phyloP scores from a whole-genome alignment of 2,797 vertebrate species.

The Pantherophis alleghaniensis region DNA sequence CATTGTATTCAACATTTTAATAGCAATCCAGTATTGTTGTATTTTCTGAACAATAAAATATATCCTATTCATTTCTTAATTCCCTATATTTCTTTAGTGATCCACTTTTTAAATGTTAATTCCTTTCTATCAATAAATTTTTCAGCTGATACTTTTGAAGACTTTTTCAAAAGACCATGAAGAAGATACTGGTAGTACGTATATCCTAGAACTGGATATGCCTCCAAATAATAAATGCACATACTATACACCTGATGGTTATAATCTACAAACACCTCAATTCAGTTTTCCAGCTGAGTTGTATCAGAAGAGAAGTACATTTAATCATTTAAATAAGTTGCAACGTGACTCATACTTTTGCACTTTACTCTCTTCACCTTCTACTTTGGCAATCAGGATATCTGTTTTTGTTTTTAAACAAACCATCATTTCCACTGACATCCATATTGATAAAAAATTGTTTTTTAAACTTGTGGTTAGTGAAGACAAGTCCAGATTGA shows the following conservation, averaged over 20 bases:
- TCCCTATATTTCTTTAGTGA: slow-evolving; percentile 1
- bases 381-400: background rate
- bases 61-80: background rate
- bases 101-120: background rate
- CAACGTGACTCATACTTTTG: background rate
- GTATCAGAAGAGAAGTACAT: background rate
- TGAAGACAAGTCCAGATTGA: background rate
- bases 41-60: slow-evolving; percentile 18
- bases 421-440: background rate
- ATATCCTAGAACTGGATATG: background rate
- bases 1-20: background rate
- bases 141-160: slow-evolving; percentile 41
- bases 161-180: background rate
- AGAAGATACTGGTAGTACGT: background rate
- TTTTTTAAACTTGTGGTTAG: background rate
- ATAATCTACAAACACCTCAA: background rate
- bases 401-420: background rate
- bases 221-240: slow-evolving; percentile 16
- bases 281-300: background rate
- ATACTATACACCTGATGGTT: slow-evolving; percentile 20
- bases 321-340: background rate
- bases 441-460: background rate
- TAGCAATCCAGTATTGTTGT: background rate
- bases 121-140: slow-evolving; percentile 22
- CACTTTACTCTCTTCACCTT: background rate